These are phyloP conservation scores for Euspilapteryx auroguttella DNA, from an alignment of 2,888 invertebrate genomes.

Conservation along the genomic window DNA sequence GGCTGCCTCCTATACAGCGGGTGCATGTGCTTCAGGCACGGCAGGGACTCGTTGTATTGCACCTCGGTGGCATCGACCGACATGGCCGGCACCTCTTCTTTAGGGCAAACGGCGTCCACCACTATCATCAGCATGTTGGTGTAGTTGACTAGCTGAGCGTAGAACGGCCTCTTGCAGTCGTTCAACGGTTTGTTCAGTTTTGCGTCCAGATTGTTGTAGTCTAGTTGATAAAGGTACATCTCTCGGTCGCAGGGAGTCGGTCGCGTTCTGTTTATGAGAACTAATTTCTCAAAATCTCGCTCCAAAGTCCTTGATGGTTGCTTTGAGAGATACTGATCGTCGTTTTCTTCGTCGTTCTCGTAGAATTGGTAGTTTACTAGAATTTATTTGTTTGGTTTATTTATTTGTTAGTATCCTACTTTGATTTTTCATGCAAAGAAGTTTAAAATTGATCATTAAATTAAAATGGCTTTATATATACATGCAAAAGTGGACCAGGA, in stretches of 20 bases:
- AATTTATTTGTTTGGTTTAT: no score
- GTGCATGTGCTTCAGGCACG: conserved; percentile 60
- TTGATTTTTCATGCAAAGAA: no score
- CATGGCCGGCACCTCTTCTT: conserved; percentile 40
- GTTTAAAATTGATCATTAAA: no score
- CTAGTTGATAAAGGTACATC: conserved; percentile 58
- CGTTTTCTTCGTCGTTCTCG: conserved; percentile 51
- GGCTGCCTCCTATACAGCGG: conserved; percentile 69
- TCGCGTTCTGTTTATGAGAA: conserved; percentile 74
- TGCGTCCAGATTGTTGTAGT: conserved; percentile 44
- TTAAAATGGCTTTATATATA: no score
- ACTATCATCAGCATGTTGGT: conserved; percentile 80
- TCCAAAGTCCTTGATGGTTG: conserved; percentile 47
- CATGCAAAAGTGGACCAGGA: no score
- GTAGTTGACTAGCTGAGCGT: conserved; percentile 72
- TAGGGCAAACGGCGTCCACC: conserved; percentile 67
- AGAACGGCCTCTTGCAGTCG: conserved; percentile 64
- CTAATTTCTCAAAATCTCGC: conserved; percentile 63
- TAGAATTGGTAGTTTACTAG: conserved; percentile 37
- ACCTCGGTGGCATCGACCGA: conserved; percentile 43
- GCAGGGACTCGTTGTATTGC: conserved; percentile 63
- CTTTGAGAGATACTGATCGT: conserved; percentile 34
- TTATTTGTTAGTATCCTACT: no score
- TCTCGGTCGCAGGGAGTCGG: conserved; percentile 86
- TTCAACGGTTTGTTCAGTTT: conserved; percentile 44